phyloP scores from a whole-genome alignment of 2,113 vertebrate genomes.

The Catagonus wagneri region DNA sequence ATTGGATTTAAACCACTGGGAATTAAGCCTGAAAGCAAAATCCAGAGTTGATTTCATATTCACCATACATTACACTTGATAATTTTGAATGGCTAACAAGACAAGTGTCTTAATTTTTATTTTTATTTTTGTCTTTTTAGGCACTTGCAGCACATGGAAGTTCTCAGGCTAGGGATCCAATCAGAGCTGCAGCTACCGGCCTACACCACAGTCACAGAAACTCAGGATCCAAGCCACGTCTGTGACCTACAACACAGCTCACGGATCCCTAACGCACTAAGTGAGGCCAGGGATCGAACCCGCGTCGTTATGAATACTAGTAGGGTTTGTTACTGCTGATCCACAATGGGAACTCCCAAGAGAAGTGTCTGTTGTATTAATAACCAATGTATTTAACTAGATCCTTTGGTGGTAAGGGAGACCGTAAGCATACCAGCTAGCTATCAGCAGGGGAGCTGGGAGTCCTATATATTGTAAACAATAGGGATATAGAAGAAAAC shows the following conservation, averaged over 20 bases:
- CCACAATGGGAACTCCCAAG: neutral
- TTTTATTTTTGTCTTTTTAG: too few relatives aligned
- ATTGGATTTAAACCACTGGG: neutral
- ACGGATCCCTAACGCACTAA: too few relatives aligned
- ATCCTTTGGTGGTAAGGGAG: neutral
- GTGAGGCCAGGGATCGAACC: too few relatives aligned
- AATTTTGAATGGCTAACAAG: constrained; percentile 17
- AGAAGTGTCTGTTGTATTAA: neutral
- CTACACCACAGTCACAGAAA: too few relatives aligned
- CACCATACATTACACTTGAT: neutral
- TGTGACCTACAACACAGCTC: too few relatives aligned
- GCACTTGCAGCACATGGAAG: too few relatives aligned
- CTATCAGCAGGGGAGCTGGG: neutral
- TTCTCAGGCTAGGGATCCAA: too few relatives aligned
- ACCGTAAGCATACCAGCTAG: neutral
- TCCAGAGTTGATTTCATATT: neutral
- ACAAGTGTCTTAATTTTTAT: neutral
- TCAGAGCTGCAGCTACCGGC: too few relatives aligned
- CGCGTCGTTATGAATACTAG: too few relatives aligned
- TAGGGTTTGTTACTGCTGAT: too few relatives aligned
- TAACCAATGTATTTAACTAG: neutral
- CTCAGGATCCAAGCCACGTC: too few relatives aligned
- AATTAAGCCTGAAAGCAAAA: constrained; percentile 41
- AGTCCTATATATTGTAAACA: neutral
- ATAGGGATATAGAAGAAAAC: constrained; percentile 9